A percentile compares a stretch with the other conserved stretches of the same genome.
These are phyloP conservation scores for Leptinotarsa haldemani DNA, from an alignment of 2,888 invertebrate genomes.

Conservation along the genomic window DNA sequence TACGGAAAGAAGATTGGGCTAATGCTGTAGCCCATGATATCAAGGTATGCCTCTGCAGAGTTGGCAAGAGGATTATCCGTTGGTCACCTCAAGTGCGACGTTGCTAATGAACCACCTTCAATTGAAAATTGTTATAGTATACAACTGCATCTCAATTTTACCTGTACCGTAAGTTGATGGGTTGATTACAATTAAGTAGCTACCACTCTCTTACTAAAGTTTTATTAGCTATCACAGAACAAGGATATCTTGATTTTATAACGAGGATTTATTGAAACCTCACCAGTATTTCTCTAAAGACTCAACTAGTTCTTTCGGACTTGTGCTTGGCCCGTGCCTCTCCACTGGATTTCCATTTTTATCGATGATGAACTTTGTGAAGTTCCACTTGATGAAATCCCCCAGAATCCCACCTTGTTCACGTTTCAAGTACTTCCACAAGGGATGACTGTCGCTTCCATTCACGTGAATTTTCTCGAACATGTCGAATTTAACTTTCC, in stretches of 20 bases:
- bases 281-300: constrained; percentile 46
- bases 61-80: no score
- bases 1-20: no score
- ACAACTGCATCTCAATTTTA: no score
- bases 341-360: constrained; percentile 77
- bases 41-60: no score
- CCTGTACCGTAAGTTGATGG: no score
- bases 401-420: constrained; percentile 68
- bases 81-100: no score
- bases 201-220: no score
- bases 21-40: no score
- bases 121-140: no score
- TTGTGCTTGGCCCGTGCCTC: constrained; percentile 70
- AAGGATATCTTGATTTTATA: neutral
- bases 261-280: neutral
- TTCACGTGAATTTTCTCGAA: constrained; percentile 78
- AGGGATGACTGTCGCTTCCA: constrained; percentile 72
- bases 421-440: constrained; percentile 75
- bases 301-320: constrained; percentile 48
- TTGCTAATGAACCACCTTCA: no score
- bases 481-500: constrained; percentile 76
- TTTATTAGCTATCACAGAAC: no score
- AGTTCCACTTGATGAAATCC: constrained; percentile 88
- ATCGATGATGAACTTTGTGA: constrained; percentile 86
- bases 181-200: no score